phyloP scores from a whole-genome alignment of 2,113 vertebrate species.

The Fregetta grallaria region DNA sequence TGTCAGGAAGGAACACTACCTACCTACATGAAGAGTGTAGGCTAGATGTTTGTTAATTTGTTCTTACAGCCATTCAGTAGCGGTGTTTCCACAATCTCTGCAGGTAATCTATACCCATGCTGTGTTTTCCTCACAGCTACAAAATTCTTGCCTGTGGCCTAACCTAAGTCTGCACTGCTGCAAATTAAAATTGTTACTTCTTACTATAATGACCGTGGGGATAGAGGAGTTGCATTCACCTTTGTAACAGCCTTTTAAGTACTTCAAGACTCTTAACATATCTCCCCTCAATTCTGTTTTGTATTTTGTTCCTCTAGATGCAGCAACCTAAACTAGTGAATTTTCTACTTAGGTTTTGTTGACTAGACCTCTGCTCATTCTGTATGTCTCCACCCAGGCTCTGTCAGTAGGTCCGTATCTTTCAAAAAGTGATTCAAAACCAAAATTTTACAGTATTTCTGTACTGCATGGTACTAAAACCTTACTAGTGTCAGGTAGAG shows the following conservation, averaged over 20 bases:
- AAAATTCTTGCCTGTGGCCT: not conserved
- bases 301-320: not conserved
- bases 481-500: not conserved
- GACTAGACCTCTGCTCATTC: not conserved
- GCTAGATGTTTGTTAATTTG: not conserved
- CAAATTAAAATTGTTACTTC: not conserved
- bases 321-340: not conserved
- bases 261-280: not conserved
- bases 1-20: not conserved
- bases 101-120: not conserved
- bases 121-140: not conserved
- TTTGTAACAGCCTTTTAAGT: not conserved
- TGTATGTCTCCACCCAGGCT: not conserved
- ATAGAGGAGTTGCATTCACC: not conserved
- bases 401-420: fast-evolving
- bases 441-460: not conserved
- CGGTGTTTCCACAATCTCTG: not conserved
- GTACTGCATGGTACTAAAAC: not conserved
- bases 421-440: not conserved
- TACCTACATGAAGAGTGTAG: not conserved
- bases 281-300: not conserved
- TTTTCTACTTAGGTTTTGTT: not conserved
- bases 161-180: not conserved
- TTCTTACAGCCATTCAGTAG: not conserved
- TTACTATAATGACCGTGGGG: not conserved